A percentile compares a stretch with the other conserved stretches of the same genome.
These are phyloP conservation scores for Pedionomus torquatus DNA, from an alignment of 2,113 vertebrate genomes.

Conservation along the genomic window DNA sequence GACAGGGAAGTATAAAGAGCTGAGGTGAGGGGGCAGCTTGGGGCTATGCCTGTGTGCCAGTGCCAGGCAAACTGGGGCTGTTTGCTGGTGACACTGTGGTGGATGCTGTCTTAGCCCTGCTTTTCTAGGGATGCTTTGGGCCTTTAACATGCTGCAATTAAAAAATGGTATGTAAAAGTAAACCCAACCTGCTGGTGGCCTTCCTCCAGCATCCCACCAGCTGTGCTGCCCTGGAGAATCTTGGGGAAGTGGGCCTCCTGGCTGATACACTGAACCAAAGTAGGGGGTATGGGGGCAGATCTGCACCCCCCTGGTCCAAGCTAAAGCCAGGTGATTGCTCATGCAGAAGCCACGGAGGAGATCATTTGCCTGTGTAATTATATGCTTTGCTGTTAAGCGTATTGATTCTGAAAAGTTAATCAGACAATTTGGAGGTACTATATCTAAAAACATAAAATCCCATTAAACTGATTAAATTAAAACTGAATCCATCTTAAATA, in stretches of 20 bases:
- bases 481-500: conserved; percentile 68
- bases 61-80: fast-evolving
- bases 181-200: fast-evolving
- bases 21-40: not conserved
- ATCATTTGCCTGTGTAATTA: conserved; percentile 68
- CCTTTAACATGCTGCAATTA: fast-evolving
- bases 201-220: not conserved
- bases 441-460: conserved; percentile 60
- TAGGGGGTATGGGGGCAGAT: not conserved
- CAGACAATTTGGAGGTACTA: conserved; percentile 63
- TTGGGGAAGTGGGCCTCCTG: fast-evolving
- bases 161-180: fast-evolving
- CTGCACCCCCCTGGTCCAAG: not conserved
- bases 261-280: too few species aligned
- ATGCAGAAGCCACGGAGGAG: not conserved
- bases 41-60: not conserved
- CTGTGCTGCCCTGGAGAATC: fast-evolving
- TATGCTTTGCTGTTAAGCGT: conserved; percentile 66
- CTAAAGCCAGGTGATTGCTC: not conserved
- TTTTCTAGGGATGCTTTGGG: not conserved
- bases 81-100: fast-evolving
- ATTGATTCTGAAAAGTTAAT: conserved; percentile 74
- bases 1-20: fast-evolving
- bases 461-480: conserved; percentile 73
- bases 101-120: not conserved